Base-by-base conservation (phyloP, 2,797 vertebrate genomes). In the Pseudochromis fuscus region DNA sequence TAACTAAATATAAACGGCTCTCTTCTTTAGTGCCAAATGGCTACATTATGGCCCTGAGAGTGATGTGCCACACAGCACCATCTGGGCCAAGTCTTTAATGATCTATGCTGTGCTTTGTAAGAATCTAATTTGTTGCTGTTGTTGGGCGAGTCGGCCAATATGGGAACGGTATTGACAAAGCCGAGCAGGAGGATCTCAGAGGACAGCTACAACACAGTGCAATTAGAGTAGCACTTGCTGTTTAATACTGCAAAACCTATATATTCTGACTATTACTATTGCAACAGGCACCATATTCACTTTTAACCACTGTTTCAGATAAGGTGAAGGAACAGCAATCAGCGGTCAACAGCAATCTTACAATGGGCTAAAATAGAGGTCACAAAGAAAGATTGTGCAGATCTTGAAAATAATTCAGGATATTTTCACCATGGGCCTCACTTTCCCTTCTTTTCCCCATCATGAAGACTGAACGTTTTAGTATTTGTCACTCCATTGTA, bases 121-220 rank as follows among this genome's bases (percentile, higher is more conserved):
- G 67, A 69, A 79, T 87, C 68, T 72, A 80, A 84, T 89, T 87
- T 87, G 81, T 75, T 59, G 57, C 58, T 55, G 68, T 76, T 88
- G 71, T 83, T 83, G 72, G 55, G 59, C 33, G 51, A 77, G 67
- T 64, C 50, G 45, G 68, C 31, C 75, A 67, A 49, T 62, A 62
- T 31, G 35, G 61, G 48, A 51, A 67, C 21, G 3, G 73, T 87
- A 88, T 83, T 80, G 86, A 89, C 83, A 79, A 73, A 48, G 64
- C 49, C 27, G 46, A 74, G 64, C 31, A 33, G 45, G 9, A 40
- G 28, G 42, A 74, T 75, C 75, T 70, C 74, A 0, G 72, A 79
- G 75, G 70, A 77, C 63, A 60, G 46, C 53, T 45, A 61, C n/a
- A 28, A 33, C 57, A 31, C 48, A 8, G 21, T 13, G 37, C 57